Evolutionary conservation across 2,113 vertebrate genomes (phyloP), one percentile per base, ranked within the genome.

Genomic region (Cyprinodon tularosa): DNA sequence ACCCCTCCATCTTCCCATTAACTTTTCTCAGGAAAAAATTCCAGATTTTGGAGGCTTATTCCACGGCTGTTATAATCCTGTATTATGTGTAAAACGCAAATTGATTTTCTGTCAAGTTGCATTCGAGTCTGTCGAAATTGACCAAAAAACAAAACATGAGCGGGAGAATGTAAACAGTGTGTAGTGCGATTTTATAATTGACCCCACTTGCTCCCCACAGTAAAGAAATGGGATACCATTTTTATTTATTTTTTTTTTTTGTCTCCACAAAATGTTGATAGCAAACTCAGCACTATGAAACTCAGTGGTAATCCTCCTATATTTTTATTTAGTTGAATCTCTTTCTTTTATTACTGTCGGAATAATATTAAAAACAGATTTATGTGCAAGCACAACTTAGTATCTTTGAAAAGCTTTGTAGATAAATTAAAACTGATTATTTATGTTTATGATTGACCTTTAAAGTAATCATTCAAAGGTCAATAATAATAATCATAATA

Each of bases 121-220:
- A 9, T 85, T 86, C 77, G 59, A 66, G 74, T 80, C 57, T 62
- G 71, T 80, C 68, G 72, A 75, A 68, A 36, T 42, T 65, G 39
- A 12, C 12, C 62, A 42, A 53, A 74, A 15, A 36, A 74, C 66
- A 66, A 22, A 65, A 12, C 44, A 76, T 64, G 61, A 29, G 42
- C 2, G 39, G 61, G 37, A 63, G 1, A 57, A 4, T 48, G 22
- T 4, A 50, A 37, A 40, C 48, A 63, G 78, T 53, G 50, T 59
- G 78, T 62, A 67, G 88, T 91, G 90, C 87, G 88, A 91, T 91
- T 90, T 90, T 91, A 83, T 91, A 86, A 91, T 91, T 85, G 90
- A 89, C 88, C 90, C 76, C 84, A 68, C 83, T 88, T 89, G 85
- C 79, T 89, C 80, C 66, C 29, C 29, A 29, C 29, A 29, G 29